Base-by-base conservation (phyloP, 2,888 invertebrate genomes). In the Linyphia triangularis region DNA sequence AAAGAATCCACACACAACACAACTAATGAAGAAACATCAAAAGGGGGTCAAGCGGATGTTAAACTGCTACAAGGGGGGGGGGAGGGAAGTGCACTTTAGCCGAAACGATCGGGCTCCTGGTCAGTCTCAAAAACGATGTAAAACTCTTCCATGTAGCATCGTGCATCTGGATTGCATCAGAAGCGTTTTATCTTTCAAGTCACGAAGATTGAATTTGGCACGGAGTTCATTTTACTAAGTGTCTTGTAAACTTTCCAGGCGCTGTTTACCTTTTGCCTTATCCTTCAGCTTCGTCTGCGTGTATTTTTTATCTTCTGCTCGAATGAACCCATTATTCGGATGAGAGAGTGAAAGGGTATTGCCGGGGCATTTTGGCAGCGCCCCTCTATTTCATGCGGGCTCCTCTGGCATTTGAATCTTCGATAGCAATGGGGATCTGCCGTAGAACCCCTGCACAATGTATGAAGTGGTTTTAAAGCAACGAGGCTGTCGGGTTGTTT, bases 211-310 rank as follows among this genome's bases (percentile, higher is more conserved):
- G 24, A 78, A 85, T 85, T 85, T 79, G 78, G 85, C 85, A 79
- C 85, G 85, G 61, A 85, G 78, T 85, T 85, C 85, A 85, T 85
- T 85, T 85, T 78, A 85, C 85, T 85, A 85, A 85, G 85, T 85
- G 85, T 85, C 79, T n/a, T 79, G 85, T 79, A 85, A 85, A 85
- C 85, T 77, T 77, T 28, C 57, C 51, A 67, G 26, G 13, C 72
- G 43, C 73, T 59, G 43, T 85, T 63, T 67, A 73, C 69, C 84
- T 65, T 75, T 22, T 40, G 57, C 9, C 79, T 4, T n/a, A 40
- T 65, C 19, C 40, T 65, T 40, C 40, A 43, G 5, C 43, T 43
- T 51, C 24, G 33, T 43, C 78, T 28, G 16, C 51, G 24, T 57
- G 30, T 24, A 10, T 82, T 63, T 33, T 57, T 24, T 26, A 19